Base-by-base conservation (phyloP, 2,797 vertebrate species). In the Eulemur mongoz region DNA sequence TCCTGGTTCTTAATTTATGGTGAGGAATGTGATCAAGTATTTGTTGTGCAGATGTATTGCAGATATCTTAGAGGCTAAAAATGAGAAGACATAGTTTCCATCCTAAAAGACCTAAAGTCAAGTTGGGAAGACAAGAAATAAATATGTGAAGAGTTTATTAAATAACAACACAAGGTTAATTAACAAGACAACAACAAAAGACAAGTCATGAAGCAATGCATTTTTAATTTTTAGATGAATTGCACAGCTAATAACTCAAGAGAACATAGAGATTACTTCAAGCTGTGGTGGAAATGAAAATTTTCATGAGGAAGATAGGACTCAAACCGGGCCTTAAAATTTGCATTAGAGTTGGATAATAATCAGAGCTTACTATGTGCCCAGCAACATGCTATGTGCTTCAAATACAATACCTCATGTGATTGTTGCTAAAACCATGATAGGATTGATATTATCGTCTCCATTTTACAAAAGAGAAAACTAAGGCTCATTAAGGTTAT, bases 251-350 rank as follows among this genome's bases (percentile, higher is more conserved):
- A 91, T 89, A 93, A 70, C 70, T 76, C 75, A 94, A 76, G 89
- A 95, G 91, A 95, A 93, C 22, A 10, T 0, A 94, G 67, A 87
- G 45, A 96, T 93, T 54, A 72, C 48, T 96, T 98, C 93, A 91
- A 97, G 91, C 95, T 96, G 91, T 67, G 91, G 86, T 87, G 5
- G 91, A 96, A 97, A 97, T 96, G 89, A 96, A 95, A 95, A 93
- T 43, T 59, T 96, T 54, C 83, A 73, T 43, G 25, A 95, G 94
- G 65, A 9, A 76, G 52, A 54, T 15, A 48, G 89, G n/a, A 96
- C 81, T 97, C 93, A 96, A 97, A 91, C 85, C 81, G 86, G 63
- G 89, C 76, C 79, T 97, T 76, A 57, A 83, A 89, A 59, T 84
- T 95, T 86, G 63, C 45, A 80, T 94, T 40, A 50, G 40, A 91